Base-by-base conservation (phyloP, 2,888 invertebrate genomes). In the Orthosia incerta region DNA sequence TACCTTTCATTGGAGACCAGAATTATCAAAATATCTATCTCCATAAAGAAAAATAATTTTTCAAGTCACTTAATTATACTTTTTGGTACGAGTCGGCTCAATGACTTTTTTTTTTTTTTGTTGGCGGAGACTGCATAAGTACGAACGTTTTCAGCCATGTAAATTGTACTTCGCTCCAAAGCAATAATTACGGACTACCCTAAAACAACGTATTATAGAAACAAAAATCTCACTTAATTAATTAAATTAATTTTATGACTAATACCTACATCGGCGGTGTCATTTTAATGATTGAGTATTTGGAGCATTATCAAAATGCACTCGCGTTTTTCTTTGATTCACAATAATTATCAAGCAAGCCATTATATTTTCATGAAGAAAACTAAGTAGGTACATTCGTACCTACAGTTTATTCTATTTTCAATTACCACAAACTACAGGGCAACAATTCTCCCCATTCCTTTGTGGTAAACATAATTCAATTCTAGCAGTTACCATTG, bases 401-500 rank as follows among this genome's bases (percentile, higher is more conserved):
- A 31, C 9, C 39, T 39, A 31, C 20, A 57, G 3, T n/a, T 51
- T n/a, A 51, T 76, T 68, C 26, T 45, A 57, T 12, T 74, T 31
- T 71, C 50, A 45, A 20, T 51, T 51, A 76, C 16, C 59, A 59
- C 56, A 74, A 53, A 55, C 15, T 59, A 79, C 57, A 53, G 31
- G n/a, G 23, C 63, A 74, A 68, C 62, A 73, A 67, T 70, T 76
- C 39, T 46, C 26, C 13, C 50, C 26, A 65, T 48, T 80, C 61
- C 66, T 74, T 82, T 82, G 62, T 74, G 31, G 65, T 56, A 62
- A 79, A 76, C 68, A 79, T 78, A 80, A 84, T 84, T 83, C 77
- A 80, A 80, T 86, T 86, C 75, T 80, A 72, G 68, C 70, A 81
- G 68, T 62, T 70, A 77, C 65, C 79, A 83, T 84, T 87, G 85